phyloP scores from a whole-genome alignment of 2,888 invertebrate species.

The Meghimatium bilineatum region DNA sequence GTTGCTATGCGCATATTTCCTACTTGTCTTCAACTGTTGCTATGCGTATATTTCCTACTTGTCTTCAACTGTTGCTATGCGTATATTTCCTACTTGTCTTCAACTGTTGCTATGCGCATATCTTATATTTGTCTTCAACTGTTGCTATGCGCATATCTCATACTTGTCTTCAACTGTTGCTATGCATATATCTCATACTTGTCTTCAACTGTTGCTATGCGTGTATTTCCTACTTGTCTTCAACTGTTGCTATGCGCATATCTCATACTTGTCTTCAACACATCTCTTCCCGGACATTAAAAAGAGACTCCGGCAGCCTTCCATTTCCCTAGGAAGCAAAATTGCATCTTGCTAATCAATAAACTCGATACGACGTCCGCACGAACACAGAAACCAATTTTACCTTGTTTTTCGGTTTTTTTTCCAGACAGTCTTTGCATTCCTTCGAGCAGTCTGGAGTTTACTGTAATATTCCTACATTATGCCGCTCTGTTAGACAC shows the following conservation, averaged over 20 bases:
- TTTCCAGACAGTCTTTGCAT: background rate
- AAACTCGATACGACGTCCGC: background rate
- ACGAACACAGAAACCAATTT: slow-evolving; percentile 10
- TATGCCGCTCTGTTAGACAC: background rate
- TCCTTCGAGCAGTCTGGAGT: background rate
- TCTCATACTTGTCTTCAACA: background rate
- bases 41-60: no score
- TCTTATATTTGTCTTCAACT: background rate
- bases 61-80: background rate
- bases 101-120: no score
- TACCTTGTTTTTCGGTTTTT: background rate
- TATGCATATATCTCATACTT: background rate
- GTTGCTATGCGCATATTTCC: background rate
- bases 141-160: background rate
- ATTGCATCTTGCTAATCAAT: background rate
- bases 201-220: background rate
- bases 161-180: background rate
- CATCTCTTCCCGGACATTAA: background rate
- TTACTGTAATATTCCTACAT: background rate
- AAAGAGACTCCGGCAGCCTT: background rate
- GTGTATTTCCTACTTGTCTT: background rate
- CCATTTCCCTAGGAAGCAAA: background rate
- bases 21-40: background rate
- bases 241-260: background rate
- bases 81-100: background rate